Base-by-base conservation (phyloP, 1,140 invertebrate genomes). In the Agrilus planipennis region DNA sequence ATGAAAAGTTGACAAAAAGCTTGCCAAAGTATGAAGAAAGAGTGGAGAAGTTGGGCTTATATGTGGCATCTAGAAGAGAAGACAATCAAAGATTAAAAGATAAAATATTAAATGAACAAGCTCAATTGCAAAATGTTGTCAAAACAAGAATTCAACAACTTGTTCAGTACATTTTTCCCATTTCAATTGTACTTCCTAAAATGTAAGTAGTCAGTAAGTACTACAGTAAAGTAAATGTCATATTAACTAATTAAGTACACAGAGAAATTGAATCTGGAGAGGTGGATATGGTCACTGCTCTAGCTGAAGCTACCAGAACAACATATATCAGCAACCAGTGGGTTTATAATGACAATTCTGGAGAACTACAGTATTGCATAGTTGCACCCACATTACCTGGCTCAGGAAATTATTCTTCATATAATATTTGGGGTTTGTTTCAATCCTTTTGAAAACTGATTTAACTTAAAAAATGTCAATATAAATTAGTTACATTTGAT, bases 391-490 rank as follows among this genome's bases (percentile, higher is more conserved):
- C 75, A 7, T 58, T 88, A 42, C 84, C 84, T 19, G 74, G 73
- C 4, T 79, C 78, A 42, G 84, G 84, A 17, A 81, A 87, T 58
- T 88, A 86, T 51, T 77, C 76, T 23, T 73, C 77, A 35, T 86
- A 85, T 54, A 72, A 72, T 58, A 63, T 77, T 51, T 86, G 80
- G 78, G 72, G 78, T 82, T 67, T 53, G 47, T 51, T 32, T 34
- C 30, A 14, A 12, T 25, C n/a, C 34, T 39, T 14, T 39, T 40
- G 32, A 4, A 10, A 4, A 35, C 5, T 35, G 4, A 20, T 35
- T 35, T 17, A 20, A 14, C 18, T 25, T 25, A 25, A 6, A 10
- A n/a, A 9, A 32, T 34, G 10, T 6, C 7, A 29, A 17, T 27
- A 25, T 9, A 38, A 2, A 23, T n/a, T 2, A 2, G 10, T 25